phyloP scores from a whole-genome alignment of 1,140 invertebrate genomes.

The Drosophila novamexicana region DNA sequence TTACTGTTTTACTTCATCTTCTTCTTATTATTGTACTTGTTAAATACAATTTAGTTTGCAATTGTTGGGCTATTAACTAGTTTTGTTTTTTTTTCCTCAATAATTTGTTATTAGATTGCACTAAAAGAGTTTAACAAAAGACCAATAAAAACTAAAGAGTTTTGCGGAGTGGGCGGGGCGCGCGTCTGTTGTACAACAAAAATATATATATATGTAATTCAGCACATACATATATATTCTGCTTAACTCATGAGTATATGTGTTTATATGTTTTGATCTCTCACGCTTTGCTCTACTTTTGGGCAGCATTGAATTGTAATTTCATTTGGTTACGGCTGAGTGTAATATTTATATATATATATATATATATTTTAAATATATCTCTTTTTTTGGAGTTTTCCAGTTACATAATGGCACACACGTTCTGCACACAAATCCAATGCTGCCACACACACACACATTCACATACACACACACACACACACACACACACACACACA shows the following conservation, averaged over 20 bases:
- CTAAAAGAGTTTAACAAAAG: slow-evolving; percentile 14
- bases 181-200: slow-evolving; percentile 29
- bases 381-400: slow-evolving; percentile 39
- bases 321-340: slow-evolving; percentile 47
- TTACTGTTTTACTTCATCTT: slow-evolving; percentile 23
- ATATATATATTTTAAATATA: slow-evolving; percentile 46
- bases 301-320: slow-evolving; percentile 43
- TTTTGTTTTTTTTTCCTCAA: slow-evolving; percentile 1
- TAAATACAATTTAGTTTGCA: slow-evolving; percentile 37
- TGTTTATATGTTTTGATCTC: slow-evolving; percentile 6
- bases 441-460: slow-evolving; percentile 11
- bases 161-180: neutral
- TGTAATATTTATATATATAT: slow-evolving; percentile 35
- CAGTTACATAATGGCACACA: slow-evolving; percentile 42
- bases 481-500: neutral
- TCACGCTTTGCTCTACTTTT: neutral
- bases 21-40: slow-evolving; percentile 29
- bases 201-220: slow-evolving; percentile 13
- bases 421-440: slow-evolving; percentile 24
- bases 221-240: slow-evolving; percentile 28
- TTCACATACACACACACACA: slow-evolving; percentile 4
- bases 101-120: slow-evolving; percentile 1
- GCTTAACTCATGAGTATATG: slow-evolving; percentile 23
- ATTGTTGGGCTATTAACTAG: slow-evolving; percentile 27
- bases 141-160: slow-evolving; percentile 17